phyloP scores from a whole-genome alignment of 2,113 vertebrate species.

The Miniopterus natalensis region DNA sequence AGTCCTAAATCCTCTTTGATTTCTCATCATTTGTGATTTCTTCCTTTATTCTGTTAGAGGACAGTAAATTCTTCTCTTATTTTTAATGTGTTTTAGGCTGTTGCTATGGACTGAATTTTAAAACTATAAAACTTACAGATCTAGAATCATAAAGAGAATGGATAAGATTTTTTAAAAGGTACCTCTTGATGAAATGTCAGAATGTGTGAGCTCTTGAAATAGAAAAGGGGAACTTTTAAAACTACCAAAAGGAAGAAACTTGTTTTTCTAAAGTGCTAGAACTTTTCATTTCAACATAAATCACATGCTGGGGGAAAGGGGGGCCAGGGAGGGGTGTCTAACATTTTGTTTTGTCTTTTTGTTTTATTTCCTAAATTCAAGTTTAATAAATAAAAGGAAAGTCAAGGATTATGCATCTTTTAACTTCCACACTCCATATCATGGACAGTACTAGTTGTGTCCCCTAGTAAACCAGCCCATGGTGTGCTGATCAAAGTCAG shows the following conservation, averaged over 20 bases:
- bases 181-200: conserved; percentile 15
- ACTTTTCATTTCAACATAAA: conserved; percentile 31
- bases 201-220: conserved; percentile 33
- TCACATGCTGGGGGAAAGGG: not conserved
- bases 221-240: conserved; percentile 14
- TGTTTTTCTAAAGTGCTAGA: conserved; percentile 3
- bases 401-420: not conserved
- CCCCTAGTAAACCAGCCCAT: not conserved
- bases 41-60: not conserved
- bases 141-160: conserved; percentile 5
- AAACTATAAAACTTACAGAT: not conserved
- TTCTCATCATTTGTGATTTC: not conserved
- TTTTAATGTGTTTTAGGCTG: not conserved
- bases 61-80: not conserved
- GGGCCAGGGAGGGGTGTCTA: not conserved
- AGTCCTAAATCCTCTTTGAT: not conserved
- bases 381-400: conserved; percentile 3
- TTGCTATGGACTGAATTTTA: not conserved
- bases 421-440: not conserved
- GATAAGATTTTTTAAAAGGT: conserved; percentile 2
- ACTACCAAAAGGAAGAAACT: not conserved
- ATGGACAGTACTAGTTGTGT: not conserved
- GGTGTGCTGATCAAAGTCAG: not conserved
- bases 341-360: not conserved
- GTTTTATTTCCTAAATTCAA: not conserved